A percentile compares a stretch with the other conserved stretches of the same genome.
Evolutionary conservation across 2,797 vertebrate species (phyloP).

Genomic region (Pterois miles): DNA sequence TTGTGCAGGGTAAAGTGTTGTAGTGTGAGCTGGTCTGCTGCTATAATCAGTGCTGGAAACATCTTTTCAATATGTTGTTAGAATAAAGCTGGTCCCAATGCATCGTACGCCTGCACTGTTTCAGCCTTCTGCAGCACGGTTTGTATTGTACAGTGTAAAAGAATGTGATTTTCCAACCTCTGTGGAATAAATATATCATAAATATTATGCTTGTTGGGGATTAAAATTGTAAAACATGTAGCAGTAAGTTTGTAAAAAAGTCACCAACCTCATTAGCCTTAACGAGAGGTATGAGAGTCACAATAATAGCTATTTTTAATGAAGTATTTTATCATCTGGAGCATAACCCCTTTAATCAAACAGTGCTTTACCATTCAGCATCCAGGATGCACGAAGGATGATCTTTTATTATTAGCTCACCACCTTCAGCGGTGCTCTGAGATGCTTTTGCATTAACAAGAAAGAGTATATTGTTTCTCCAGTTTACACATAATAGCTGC

Average conservation of each 20-base stretch:
- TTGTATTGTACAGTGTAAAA: not conserved
- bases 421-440: not conserved
- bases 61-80: not conserved
- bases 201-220: not conserved
- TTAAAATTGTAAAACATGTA: not conserved
- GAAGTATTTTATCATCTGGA: not conserved
- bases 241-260: not conserved
- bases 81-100: conserved; percentile 1
- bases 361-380: not conserved
- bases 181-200: not conserved
- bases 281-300: not conserved
- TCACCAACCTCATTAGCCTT: not conserved
- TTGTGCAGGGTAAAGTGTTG: not conserved
- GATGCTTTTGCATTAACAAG: not conserved
- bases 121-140: not conserved
- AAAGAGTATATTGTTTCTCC: not conserved
- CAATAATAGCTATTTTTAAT: not conserved
- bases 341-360: not conserved
- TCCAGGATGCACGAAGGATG: not conserved
- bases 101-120: not conserved
- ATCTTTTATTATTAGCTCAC: not conserved
- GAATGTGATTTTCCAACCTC: not conserved
- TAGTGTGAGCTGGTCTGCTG: not conserved
- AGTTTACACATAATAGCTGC: not conserved
- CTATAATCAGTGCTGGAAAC: not conserved